Base-by-base conservation (phyloP, 2,888 invertebrate species). In the Euproctis similis region DNA sequence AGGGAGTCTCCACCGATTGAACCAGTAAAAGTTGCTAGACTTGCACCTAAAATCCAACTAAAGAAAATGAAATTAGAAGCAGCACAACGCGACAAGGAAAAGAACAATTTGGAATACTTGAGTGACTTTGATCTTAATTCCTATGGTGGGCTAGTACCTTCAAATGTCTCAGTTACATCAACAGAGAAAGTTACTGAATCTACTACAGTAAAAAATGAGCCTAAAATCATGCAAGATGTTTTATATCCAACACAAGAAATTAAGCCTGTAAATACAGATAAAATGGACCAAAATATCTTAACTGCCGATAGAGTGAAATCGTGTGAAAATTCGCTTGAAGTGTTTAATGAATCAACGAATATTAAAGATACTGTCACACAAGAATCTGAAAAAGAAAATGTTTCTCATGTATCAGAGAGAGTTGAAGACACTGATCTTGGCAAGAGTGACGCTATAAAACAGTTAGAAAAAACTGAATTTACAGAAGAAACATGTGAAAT, bases 51-150 rank as follows among this genome's bases (percentile, higher is more conserved):
- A 69, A 85, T 85, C 52, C 82, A 84, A 49, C 56, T 85, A 1
- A 85, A 85, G 45, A 84, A 73, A 66, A 76, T 85, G 77, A 85
- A 85, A 56, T 84, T 82, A 2, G 80, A 81, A 57, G 74, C 74
- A 14, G 72, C 72, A 9, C 76, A 76, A 31, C 59, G 69, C 11
- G 77, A 74, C 51, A 71, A 55, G 39, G 74, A 60, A 32, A 61
- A 47, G 45, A 46, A 36, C 37, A 49, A 45, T 30, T 46, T 40
- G 8, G 49, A 50, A 3, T 40, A 42, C 24, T 41, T 48, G 13
- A 31, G 30, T 25, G 50, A 57, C 30, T 16, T 40, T 30, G 48
- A 56, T 28, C 34, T 37, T 26, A 41, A 31, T 29, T 30, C 43
- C 26, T 43, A 39, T 26, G 44, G 39, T 19, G 47, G 48, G 16